Evolutionary conservation across 2,797 vertebrate genomes (phyloP).

Genomic region (Peromyscus aztecus): DNA sequence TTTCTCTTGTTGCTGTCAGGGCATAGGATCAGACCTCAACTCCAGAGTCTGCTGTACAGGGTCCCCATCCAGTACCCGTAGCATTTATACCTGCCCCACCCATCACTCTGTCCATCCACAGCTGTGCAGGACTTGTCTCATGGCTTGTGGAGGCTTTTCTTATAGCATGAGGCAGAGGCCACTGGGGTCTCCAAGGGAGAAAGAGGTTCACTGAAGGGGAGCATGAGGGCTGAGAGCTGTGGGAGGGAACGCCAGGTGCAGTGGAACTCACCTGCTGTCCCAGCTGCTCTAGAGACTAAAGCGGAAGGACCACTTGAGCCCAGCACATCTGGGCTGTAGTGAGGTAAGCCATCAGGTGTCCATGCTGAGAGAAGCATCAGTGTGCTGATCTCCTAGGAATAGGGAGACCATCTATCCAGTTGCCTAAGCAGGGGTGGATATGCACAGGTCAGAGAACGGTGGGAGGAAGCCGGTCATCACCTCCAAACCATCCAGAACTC

Average conservation of each 20-base stretch:
- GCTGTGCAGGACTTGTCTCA: accelerated
- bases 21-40: background rate
- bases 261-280: background rate
- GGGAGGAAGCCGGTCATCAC: background rate
- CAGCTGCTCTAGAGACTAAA: background rate
- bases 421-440: background rate
- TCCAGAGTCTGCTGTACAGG: background rate
- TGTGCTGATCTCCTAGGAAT: background rate
- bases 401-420: background rate
- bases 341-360: background rate
- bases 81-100: background rate
- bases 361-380: background rate
- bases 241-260: background rate
- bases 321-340: background rate
- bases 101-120: background rate
- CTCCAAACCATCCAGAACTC: no score
- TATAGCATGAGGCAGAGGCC: background rate
- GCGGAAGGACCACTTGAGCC: background rate
- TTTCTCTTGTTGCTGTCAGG: background rate
- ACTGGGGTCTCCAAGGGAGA: background rate
- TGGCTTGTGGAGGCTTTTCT: background rate
- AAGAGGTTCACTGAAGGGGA: background rate
- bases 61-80: background rate
- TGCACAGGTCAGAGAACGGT: background rate
- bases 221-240: accelerated